Percentiles rank a stretch among this genome's conserved stretches.
Conservation (phyloP, 2,113 vertebrate species). For the Caretta caretta region DNA sequence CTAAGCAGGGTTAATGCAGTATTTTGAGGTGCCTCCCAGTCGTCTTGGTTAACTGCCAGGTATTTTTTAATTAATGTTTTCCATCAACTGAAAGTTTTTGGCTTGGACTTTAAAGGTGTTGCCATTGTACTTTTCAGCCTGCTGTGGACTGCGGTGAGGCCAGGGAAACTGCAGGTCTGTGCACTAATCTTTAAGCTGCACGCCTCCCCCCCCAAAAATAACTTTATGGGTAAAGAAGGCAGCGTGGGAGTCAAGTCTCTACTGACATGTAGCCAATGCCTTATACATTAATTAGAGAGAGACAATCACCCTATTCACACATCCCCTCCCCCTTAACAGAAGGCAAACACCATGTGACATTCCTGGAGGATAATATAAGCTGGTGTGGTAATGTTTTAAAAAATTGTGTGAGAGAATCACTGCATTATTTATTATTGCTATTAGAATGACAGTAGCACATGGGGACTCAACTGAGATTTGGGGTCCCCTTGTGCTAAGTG, state of each 20-base stretch:
- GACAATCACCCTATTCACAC: neutral
- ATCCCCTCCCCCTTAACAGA: neutral
- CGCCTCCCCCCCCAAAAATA: neutral
- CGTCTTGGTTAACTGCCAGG: neutral
- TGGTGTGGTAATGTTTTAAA: neutral
- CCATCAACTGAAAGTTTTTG: neutral
- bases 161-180: neutral
- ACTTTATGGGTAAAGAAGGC: neutral
- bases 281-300: neutral
- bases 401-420: neutral
- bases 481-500: neutral
- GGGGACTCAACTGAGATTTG: neutral
- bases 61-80: neutral
- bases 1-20: rapidly evolving
- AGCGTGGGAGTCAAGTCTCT: neutral
- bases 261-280: neutral
- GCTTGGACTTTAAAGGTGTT: neutral
- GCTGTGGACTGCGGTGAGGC: neutral
- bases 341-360: neutral
- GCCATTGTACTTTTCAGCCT: neutral
- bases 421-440: neutral
- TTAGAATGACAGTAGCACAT: neutral
- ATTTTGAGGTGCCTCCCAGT: neutral
- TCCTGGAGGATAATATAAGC: neutral
- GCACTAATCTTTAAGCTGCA: neutral